Evolutionary conservation across 2,888 invertebrate species (phyloP).

Genomic region (Himalopsyche anomala): DNA sequence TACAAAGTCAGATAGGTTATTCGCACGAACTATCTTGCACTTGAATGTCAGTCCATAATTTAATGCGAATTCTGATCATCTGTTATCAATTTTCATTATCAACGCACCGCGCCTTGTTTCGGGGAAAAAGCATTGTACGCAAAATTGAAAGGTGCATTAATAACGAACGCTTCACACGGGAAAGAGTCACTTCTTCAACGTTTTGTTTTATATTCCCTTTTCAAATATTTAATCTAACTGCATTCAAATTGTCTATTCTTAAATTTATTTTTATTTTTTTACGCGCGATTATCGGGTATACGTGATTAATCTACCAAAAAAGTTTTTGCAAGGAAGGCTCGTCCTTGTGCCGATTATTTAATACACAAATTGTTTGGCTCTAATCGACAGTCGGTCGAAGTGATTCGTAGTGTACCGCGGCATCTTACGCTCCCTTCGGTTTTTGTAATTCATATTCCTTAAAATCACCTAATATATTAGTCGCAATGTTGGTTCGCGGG

Average conservation of each 20-base stretch:
- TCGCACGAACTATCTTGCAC: too few relatives aligned
- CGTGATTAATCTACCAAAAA: background rate
- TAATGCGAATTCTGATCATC: too few relatives aligned
- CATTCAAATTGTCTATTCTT: background rate
- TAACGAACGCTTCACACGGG: background rate
- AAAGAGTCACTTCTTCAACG: background rate
- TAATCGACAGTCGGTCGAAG: background rate
- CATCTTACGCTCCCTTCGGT: background rate
- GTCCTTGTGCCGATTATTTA: constrained; percentile 23
- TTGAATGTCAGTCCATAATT: too few relatives aligned
- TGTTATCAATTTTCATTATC: constrained; percentile 16
- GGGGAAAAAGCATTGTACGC: background rate
- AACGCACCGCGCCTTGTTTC: background rate
- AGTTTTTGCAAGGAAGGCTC: background rate
- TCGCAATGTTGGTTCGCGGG: constrained; percentile 46
- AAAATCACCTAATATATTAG: background rate
- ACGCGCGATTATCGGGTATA: background rate
- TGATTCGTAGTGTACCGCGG: background rate
- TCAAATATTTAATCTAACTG: too few relatives aligned
- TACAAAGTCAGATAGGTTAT: too few relatives aligned
- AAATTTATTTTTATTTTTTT: background rate
- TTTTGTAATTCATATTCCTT: background rate
- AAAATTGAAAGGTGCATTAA: background rate
- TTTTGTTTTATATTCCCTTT: background rate
- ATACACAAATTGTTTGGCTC: background rate